Percentiles rank a stretch among this genome's conserved stretches.
Conservation (phyloP, 2,113 vertebrate species). For the Corydoras sp. region DNA sequence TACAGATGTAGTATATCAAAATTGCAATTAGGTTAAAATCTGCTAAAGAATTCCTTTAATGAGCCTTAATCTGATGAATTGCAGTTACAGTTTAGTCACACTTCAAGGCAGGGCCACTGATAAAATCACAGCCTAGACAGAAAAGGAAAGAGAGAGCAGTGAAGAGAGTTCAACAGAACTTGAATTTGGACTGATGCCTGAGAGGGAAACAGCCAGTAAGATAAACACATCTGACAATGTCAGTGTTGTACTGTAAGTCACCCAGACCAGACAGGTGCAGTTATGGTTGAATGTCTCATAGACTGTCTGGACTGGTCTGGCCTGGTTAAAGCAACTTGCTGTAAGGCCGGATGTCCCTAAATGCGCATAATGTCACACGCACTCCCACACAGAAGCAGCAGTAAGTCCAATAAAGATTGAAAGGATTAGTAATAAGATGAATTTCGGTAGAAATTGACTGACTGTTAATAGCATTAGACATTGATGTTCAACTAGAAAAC, state of each 20-base stretch:
- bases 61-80: constrained; percentile 13
- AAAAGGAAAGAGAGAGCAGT: not conserved
- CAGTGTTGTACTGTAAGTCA: constrained; percentile 9
- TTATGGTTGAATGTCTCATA: constrained; percentile 30
- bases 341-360: not conserved
- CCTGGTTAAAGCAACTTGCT: constrained; percentile 9
- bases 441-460: not conserved
- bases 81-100: constrained; percentile 35
- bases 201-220: constrained; percentile 8
- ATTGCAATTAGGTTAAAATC: not conserved
- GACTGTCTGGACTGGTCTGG: constrained; percentile 25
- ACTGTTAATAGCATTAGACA: too few species aligned
- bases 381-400: constrained; percentile 3
- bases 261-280: constrained; percentile 27
- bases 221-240: constrained; percentile 24
- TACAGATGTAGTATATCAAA: too few species aligned
- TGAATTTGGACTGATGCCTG: constrained; percentile 23
- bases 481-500: too few species aligned
- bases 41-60: constrained; percentile 7
- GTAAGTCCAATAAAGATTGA: not conserved
- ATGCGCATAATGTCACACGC: constrained; percentile 3
- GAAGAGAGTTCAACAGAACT: constrained; percentile 14
- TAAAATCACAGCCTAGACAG: constrained; percentile 22
- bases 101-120: constrained; percentile 9
- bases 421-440: not conserved